Evolutionary conservation across 2,113 vertebrate genomes (phyloP).

Genomic region (Rafetus swinhoei): DNA sequence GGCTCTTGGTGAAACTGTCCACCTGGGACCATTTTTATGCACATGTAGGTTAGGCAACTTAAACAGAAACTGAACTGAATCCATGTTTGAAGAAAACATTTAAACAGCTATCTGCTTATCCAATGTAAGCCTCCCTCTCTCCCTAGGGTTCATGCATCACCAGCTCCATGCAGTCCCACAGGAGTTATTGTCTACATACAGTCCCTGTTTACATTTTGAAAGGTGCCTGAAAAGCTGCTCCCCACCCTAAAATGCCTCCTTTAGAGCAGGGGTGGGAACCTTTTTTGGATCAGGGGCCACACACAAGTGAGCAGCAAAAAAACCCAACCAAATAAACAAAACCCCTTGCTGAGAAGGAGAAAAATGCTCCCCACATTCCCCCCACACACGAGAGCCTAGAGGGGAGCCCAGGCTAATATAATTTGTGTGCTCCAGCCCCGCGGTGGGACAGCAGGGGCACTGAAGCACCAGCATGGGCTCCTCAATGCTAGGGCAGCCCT

Average conservation of each 20-base stretch:
- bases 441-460: too few species aligned
- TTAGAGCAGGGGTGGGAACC: neutral
- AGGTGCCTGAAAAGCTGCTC: neutral
- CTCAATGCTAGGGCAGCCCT: too few species aligned
- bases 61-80: neutral
- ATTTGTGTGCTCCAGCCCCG: too few species aligned
- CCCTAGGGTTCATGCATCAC: neutral
- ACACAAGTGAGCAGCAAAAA: too few species aligned
- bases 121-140: neutral
- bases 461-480: too few species aligned
- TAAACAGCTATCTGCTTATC: neutral
- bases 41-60: neutral
- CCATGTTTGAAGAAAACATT: neutral
- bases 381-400: too few species aligned
- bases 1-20: neutral
- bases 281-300: too few species aligned
- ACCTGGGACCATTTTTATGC: neutral
- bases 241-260: slow-evolving; percentile 17
- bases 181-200: neutral
- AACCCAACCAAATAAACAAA: too few species aligned
- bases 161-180: neutral
- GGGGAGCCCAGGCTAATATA: too few species aligned
- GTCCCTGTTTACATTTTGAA: neutral
- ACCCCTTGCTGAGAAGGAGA: too few species aligned
- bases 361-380: too few species aligned